Conservation (phyloP, 2,888 invertebrate species). For the Isoperla grammatica region DNA sequence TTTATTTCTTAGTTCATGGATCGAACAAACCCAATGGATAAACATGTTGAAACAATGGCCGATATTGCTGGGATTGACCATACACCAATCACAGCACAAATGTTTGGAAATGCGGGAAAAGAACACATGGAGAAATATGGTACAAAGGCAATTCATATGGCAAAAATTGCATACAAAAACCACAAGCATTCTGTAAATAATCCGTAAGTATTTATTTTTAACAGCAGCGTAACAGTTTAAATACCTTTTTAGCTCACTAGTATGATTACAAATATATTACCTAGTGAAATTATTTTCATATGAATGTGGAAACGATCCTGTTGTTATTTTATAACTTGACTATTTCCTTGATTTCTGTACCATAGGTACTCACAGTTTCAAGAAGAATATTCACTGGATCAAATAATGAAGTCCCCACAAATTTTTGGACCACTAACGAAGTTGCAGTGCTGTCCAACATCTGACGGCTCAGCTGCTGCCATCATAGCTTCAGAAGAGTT, state of each 20-base stretch:
- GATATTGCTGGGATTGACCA: conserved; percentile 73
- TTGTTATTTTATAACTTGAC: no score
- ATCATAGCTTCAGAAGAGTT: conserved; percentile 88
- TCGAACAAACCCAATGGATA: conserved; percentile 84
- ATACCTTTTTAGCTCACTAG: no score
- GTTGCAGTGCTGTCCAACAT: conserved; percentile 96
- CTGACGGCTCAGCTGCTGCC: conserved; percentile 95
- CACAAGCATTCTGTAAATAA: conserved; percentile 96
- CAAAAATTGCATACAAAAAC: conserved; percentile 97
- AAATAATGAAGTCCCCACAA: conserved; percentile 81
- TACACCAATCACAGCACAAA: conserved; percentile 86
- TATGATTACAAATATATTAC: no score
- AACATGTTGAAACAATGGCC: conserved; percentile 78
- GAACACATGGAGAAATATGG: conserved; percentile 97
- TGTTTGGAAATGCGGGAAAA: conserved; percentile 93
- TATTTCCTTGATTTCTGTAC: no score
- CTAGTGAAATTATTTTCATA: conserved; percentile 13
- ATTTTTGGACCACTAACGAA: conserved; percentile 92
- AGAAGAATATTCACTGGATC: conserved; percentile 83
- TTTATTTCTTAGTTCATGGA: conserved; percentile 56
- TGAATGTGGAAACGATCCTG: not conserved
- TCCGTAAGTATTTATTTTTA: conserved; percentile 56
- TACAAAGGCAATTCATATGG: conserved; percentile 87
- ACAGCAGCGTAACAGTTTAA: not conserved
- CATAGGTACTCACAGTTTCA: conserved; percentile 85